phyloP scores from a whole-genome alignment of 2,888 invertebrate genomes.

The Ophioninae sp. region DNA sequence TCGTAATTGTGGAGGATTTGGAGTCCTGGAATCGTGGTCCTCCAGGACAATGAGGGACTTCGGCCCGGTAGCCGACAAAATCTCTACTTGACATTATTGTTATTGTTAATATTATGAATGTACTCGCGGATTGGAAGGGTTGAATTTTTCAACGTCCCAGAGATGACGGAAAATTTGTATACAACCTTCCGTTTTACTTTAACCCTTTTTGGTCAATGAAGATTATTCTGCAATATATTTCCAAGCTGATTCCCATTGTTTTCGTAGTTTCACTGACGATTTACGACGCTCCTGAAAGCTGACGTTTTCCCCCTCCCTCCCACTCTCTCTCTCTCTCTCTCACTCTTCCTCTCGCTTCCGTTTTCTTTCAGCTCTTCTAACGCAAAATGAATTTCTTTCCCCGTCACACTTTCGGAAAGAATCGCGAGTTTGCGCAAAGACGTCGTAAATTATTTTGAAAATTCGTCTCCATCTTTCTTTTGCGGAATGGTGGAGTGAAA shows the following conservation, averaged over 20 bases:
- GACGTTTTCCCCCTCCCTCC: conserved; percentile 38
- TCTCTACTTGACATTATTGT: conserved; percentile 37
- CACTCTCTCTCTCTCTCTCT: conserved; percentile 38
- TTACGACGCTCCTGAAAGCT: conserved; percentile 59
- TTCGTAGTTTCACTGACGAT: conserved; percentile 63
- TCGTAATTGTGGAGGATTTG: conserved; percentile 19
- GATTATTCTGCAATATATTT: conserved; percentile 62
- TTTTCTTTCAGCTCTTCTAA: neutral
- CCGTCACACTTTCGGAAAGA: conserved; percentile 20
- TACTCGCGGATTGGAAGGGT: conserved; percentile 32
- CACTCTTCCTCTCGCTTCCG: conserved; percentile 31
- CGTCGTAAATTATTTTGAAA: conserved; percentile 70
- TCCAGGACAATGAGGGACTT: neutral
- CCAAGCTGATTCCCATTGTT: conserved; percentile 63
- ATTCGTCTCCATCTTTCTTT: conserved; percentile 25
- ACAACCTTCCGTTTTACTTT: conserved; percentile 38
- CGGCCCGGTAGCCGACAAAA: conserved; percentile 58
- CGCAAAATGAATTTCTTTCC: neutral
- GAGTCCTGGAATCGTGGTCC: conserved; percentile 42
- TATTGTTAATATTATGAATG: conserved; percentile 31
- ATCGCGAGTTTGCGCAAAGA: conserved; percentile 73
- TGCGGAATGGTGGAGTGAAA: conserved; percentile 64
- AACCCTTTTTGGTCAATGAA: conserved; percentile 60
- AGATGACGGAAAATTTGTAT: conserved; percentile 10
- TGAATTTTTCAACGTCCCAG: conserved; percentile 13